Evolutionary conservation across 2,888 invertebrate species (phyloP).

Genomic region (Cordilura impudica): DNA sequence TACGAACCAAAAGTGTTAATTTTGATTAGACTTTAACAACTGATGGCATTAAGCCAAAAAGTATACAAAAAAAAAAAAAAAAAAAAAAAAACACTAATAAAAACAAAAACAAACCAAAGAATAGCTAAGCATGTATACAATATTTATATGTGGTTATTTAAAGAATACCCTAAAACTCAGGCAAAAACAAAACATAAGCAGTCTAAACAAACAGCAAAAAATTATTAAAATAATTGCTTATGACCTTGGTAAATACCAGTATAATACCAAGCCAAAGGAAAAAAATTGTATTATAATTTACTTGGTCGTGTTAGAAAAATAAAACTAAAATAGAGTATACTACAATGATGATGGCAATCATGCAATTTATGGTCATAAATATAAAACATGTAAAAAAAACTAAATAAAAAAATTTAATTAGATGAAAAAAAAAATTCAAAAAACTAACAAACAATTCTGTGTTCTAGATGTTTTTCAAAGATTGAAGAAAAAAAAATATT

Average conservation of each 20-base stretch:
- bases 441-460: conserved; percentile 30
- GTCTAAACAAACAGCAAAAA: neutral
- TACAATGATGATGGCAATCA: conserved; percentile 46
- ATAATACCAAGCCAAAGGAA: conserved; percentile 16
- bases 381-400: conserved; percentile 3
- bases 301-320: conserved; percentile 1
- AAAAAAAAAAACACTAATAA: neutral
- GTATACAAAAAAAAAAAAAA: neutral
- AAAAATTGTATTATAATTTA: conserved; percentile 49
- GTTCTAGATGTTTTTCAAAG: conserved; percentile 1
- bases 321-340: neutral
- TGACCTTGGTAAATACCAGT: conserved; percentile 56
- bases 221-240: conserved; percentile 58
- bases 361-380: conserved; percentile 50
- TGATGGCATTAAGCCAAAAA: conserved; percentile 47
- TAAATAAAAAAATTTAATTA: conserved; percentile 45
- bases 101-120: conserved; percentile 21
- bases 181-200: conserved; percentile 22
- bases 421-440: conserved; percentile 7
- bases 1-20: neutral
- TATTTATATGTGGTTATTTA: too few species aligned
- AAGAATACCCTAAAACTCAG: neutral
- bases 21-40: neutral
- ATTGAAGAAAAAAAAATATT: neutral
- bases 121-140: neutral